Percentiles rank a stretch among this genome's conserved stretches.
Evolutionary conservation across 1,140 invertebrate genomes (phyloP).

Genomic region (Pissodes strobi): DNA sequence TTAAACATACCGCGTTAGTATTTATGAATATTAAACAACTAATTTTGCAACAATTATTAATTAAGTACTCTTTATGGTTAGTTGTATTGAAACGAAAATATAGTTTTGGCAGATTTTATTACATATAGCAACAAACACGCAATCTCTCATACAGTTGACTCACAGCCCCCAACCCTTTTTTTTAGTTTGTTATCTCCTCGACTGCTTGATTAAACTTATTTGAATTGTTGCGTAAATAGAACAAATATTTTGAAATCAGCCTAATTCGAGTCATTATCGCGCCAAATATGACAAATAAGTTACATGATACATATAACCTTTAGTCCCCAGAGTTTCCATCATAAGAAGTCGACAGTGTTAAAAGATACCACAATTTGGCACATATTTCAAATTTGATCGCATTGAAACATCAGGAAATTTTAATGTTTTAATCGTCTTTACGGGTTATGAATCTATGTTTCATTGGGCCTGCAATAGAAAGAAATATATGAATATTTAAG

Average conservation of each 20-base stretch:
- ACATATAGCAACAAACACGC: constrained; percentile 22
- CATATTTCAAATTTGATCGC: constrained; percentile 40
- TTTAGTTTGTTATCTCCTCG: constrained; percentile 22
- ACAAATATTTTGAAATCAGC: background rate
- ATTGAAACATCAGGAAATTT: constrained; percentile 25
- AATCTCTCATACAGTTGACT: constrained; percentile 13
- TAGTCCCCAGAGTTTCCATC: constrained; percentile 20
- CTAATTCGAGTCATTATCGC: too few relatives aligned
- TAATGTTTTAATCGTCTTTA: constrained; percentile 47
- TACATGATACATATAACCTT: constrained; percentile 23
- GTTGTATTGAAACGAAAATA: too few relatives aligned
- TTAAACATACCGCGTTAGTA: too few relatives aligned
- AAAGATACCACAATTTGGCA: constrained; percentile 45
- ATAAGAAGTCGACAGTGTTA: constrained; percentile 18
- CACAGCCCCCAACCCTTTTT: background rate
- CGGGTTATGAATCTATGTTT: constrained; percentile 51
- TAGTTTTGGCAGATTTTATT: constrained; percentile 11
- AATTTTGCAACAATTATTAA: too few relatives aligned
- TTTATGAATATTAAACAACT: too few relatives aligned
- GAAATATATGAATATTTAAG: constrained; percentile 40
- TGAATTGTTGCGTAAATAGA: constrained; percentile 18
- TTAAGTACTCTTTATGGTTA: too few relatives aligned
- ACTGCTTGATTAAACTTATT: constrained; percentile 29
- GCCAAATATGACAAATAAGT: constrained; percentile 2
- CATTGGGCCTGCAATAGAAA: constrained; percentile 55